A percentile compares a stretch with the other conserved stretches of the same genome.
phyloP scores from a whole-genome alignment of 2,113 vertebrate species.

The Motacilla alba region DNA sequence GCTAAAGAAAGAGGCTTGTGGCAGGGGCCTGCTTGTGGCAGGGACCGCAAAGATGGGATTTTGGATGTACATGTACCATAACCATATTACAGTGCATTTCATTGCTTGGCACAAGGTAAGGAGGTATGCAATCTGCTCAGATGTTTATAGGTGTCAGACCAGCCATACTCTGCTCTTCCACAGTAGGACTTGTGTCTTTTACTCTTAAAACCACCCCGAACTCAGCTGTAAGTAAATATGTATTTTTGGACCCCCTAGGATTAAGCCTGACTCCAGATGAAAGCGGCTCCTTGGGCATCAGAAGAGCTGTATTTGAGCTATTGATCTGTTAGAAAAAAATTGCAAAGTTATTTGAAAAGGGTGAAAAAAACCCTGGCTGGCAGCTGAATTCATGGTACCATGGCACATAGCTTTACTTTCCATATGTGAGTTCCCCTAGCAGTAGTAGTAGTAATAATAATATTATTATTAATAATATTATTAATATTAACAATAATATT shows the following conservation, averaged over 20 bases:
- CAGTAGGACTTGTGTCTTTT: not conserved
- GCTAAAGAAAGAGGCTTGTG: not conserved
- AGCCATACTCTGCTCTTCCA: not conserved
- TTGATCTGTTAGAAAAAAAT: not conserved
- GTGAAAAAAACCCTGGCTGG: not conserved
- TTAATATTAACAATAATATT: too few relatives aligned
- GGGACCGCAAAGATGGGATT: not conserved
- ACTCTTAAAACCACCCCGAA: not conserved
- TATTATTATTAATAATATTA: too few relatives aligned
- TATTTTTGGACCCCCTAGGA: not conserved
- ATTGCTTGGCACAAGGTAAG: not conserved
- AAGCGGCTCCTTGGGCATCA: not conserved
- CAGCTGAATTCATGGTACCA: not conserved
- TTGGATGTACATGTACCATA: fast-evolving
- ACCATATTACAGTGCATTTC: not conserved
- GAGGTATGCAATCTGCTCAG: not conserved
- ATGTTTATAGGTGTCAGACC: not conserved
- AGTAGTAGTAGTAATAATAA: not conserved
- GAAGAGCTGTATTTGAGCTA: not conserved
- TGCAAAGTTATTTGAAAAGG: not conserved
- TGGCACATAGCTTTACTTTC: not conserved
- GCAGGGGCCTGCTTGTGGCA: not conserved
- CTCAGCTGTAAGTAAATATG: not conserved
- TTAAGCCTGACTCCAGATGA: not conserved
- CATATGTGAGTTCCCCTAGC: not conserved